A percentile compares a stretch with the other conserved stretches of the same genome.
Conservation (phyloP, 1,140 invertebrate species). For the Drosophila sulfurigaster region DNA sequence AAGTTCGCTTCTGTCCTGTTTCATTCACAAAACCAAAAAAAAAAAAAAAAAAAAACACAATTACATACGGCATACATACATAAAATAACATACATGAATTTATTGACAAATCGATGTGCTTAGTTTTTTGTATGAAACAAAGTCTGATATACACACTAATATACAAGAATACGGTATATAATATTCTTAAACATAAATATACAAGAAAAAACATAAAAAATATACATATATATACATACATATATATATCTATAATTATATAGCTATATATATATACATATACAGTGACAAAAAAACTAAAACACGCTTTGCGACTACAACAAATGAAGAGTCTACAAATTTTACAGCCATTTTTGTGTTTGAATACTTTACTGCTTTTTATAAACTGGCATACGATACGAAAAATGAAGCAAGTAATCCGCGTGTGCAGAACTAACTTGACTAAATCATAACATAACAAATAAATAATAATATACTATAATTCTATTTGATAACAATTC, state of each 20-base stretch:
- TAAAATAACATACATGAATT: constrained; percentile 66
- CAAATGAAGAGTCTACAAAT: constrained; percentile 41
- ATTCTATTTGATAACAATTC: constrained; percentile 49
- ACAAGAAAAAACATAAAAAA: constrained; percentile 56
- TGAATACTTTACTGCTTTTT: constrained; percentile 48
- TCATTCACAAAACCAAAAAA: neutral
- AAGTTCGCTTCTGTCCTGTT: neutral
- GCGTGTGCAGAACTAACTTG: constrained; percentile 36
- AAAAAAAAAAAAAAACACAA: neutral
- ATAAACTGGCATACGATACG: constrained; percentile 39
- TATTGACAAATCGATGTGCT: constrained; percentile 81
- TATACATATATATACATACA: constrained; percentile 33
- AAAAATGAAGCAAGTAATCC: constrained; percentile 1
- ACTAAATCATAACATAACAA: constrained; percentile 18
- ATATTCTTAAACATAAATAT: constrained; percentile 80
- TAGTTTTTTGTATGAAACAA: constrained; percentile 82
- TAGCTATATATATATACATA: constrained; percentile 47
- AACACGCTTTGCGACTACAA: constrained; percentile 66
- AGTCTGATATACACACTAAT: constrained; percentile 83
- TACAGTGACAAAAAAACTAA: constrained; percentile 46
- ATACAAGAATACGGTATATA: constrained; percentile 79
- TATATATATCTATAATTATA: constrained; percentile 38
- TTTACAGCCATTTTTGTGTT: constrained; percentile 63
- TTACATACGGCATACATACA: constrained; percentile 11
- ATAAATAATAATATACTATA: constrained; percentile 35